These are phyloP conservation scores for Acanthoscelides obtectus DNA, from an alignment of 2,888 invertebrate species.

Conservation along the genomic window DNA sequence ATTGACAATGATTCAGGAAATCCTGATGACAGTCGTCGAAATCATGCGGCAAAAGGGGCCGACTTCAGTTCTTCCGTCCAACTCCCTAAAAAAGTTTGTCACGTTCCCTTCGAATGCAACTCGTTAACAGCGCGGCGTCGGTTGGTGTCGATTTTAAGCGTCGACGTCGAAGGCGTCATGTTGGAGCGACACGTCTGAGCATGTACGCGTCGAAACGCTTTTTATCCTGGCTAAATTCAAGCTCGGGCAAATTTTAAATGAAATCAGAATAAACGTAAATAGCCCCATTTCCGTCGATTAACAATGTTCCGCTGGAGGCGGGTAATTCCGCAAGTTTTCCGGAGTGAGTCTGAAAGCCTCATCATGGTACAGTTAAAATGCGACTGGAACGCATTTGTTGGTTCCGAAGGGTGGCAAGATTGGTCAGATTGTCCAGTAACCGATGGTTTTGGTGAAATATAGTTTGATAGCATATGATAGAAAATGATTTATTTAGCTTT, in stretches of 20 bases:
- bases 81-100: neutral
- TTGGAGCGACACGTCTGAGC: neutral
- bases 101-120: neutral
- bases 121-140: neutral
- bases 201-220: constrained; percentile 20
- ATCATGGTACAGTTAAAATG: constrained; percentile 21
- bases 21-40: too few relatives aligned
- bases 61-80: too few relatives aligned
- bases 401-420: too few relatives aligned
- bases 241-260: constrained; percentile 39
- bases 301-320: constrained; percentile 35
- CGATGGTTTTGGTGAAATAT: too few relatives aligned
- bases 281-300: constrained; percentile 42
- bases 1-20: too few relatives aligned
- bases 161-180: neutral
- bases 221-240: constrained; percentile 37
- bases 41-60: too few relatives aligned
- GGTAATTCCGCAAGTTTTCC: constrained; percentile 36
- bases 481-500: too few relatives aligned
- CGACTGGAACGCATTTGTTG: neutral
- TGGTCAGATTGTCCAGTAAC: too few relatives aligned
- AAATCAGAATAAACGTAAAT: constrained; percentile 42
- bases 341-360: constrained; percentile 32
- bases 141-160: too few relatives aligned
- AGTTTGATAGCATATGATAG: too few relatives aligned